Conservation (phyloP, 30 jellyfish, hydroid and myxozoan genomes). For the Aurelia sp. region DNA sequence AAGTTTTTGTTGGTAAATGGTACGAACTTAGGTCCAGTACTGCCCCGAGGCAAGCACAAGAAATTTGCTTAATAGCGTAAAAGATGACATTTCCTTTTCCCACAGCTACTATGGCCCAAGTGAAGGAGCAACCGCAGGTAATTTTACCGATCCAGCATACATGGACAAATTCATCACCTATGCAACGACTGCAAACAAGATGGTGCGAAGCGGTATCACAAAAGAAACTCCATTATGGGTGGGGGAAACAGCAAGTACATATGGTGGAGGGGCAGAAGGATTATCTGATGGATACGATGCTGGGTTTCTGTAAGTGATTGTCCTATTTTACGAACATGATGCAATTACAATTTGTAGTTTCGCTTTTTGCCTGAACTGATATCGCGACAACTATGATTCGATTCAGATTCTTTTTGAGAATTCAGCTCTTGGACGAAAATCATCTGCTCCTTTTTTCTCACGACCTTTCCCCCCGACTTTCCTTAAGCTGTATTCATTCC, state of each 20-base stretch:
- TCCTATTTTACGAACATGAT: not conserved
- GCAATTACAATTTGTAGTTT: too few relatives aligned
- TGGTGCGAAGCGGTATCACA: conserved; percentile 41
- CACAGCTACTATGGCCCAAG: conserved; percentile 84
- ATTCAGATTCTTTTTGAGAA: too few relatives aligned
- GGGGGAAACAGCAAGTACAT: conserved; percentile 93
- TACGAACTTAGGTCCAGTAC: too few relatives aligned
- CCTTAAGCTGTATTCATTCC: too few relatives aligned
- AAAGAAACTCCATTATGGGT: conserved; percentile 77
- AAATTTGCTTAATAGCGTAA: not conserved
- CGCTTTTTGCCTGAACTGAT: too few relatives aligned
- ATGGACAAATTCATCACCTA: conserved; percentile 70
- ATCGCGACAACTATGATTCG: too few relatives aligned
- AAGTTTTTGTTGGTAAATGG: too few relatives aligned
- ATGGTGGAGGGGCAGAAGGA: conserved; percentile 77
- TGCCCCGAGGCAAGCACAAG: too few relatives aligned
- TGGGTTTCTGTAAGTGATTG: conserved; percentile 67
- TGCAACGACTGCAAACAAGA: conserved; percentile 36
- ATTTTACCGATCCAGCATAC: conserved; percentile 77
- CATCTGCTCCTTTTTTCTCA: too few relatives aligned
- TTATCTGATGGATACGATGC: conserved; percentile 83
- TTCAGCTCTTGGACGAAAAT: too few relatives aligned
- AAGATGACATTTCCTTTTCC: not conserved
- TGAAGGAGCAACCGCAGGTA: conserved; percentile 60
- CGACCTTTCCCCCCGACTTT: too few relatives aligned